Evolutionary conservation across 2,888 invertebrate genomes (phyloP), one percentile per base, ranked within the genome.

Genomic region (Dinocampus coccinellae): DNA sequence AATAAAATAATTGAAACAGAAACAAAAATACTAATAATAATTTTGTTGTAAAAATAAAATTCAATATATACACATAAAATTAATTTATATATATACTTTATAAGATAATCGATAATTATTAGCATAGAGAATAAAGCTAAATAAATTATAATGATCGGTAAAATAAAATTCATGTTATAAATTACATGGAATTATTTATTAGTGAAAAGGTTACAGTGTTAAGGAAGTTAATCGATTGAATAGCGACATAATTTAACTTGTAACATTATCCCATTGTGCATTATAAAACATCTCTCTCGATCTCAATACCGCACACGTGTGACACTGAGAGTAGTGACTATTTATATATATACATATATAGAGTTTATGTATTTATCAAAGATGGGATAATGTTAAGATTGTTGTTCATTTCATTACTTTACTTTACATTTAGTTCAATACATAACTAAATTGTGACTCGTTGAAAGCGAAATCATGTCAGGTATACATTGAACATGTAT

Each of bases 391-490:
- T 71, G 73, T 64, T 72, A 65, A 77, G 77, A 80, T 78, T 75
- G 20, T 64, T 11, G 39, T n/a, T n/a, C 63, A 62, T 74, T 65
- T 76, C 77, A 77, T 80, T 79, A 81, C 75, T 75, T 73, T 69
- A 74, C 47, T 70, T 73, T 78, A 80, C 77, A 79, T 81, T 78
- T 77, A 75, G 68, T 67, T 68, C 69, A 57, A 64, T 61, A 64
- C 67, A 63, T 60, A 29, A 66, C 74, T 73, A 72, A 71, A 62
- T 74, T 60, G 75, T 74, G 77, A 77, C 78, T 77, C 78, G 73
- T 77, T 77, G 77, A 80, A 79, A 81, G 78, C 78, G 75, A 73
- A 74, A 76, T 75, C 75, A 67, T 73, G 69, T 76, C 76, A 70
- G 73, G 64, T 57, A 57, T 24, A 29, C 57, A 57, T 57, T 24